A percentile compares a stretch with the other conserved stretches of the same genome.
phyloP scores from a whole-genome alignment of 2,113 vertebrate species.

The Entosphenus tridentatus region DNA sequence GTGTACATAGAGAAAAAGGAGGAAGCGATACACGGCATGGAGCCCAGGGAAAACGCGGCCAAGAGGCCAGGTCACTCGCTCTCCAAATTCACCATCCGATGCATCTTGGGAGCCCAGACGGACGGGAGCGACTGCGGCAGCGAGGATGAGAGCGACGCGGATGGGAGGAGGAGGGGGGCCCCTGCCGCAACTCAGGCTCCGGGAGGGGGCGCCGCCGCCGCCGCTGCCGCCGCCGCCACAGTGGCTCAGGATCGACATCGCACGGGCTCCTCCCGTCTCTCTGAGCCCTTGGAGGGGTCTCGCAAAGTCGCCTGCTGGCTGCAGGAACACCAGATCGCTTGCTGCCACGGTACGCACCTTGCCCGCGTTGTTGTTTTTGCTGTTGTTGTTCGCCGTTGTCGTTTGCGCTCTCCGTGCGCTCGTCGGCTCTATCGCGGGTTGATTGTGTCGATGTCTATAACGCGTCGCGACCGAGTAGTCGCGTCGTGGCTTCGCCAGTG shows the following conservation, averaged over 20 bases:
- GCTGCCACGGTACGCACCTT: too few species aligned
- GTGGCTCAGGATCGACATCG: not conserved
- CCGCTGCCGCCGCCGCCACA: not conserved
- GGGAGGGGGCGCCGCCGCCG: not conserved
- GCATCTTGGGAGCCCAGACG: not conserved
- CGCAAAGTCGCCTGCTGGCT: conserved; percentile 3
- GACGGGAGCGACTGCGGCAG: not conserved
- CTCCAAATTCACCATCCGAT: conserved; percentile 3
- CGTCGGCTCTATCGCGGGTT: too few species aligned
- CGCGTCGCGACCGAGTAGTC: too few species aligned
- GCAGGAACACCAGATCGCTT: not conserved
- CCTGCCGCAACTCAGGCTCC: not conserved
- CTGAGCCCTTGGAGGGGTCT: not conserved
- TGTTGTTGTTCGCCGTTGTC: too few species aligned
- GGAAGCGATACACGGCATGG: not conserved
- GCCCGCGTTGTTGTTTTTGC: too few species aligned
- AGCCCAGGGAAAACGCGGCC: not conserved
- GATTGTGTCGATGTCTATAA: too few species aligned
- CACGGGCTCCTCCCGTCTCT: not conserved
- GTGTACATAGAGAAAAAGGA: too few species aligned
- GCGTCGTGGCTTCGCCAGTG: too few species aligned
- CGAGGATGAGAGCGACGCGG: not conserved
- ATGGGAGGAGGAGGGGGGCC: not conserved
- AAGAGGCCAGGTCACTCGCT: conserved; percentile 5
- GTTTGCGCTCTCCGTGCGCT: too few species aligned